Evolutionary conservation across 2,797 vertebrate genomes (phyloP).

Genomic region (Calcarius lapponicus): DNA sequence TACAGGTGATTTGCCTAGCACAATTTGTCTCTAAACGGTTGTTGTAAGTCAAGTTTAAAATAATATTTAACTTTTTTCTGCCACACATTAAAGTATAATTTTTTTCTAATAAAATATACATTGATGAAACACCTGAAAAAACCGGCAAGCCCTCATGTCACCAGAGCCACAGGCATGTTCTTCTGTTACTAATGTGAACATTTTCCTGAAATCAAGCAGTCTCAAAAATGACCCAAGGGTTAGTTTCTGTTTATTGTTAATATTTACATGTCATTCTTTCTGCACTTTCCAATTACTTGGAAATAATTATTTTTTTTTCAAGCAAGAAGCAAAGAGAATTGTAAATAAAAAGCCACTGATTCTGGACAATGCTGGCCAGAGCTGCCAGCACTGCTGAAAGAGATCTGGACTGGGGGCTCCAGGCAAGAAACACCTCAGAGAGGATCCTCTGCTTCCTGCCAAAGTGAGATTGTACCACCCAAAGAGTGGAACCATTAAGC

Average conservation of each 20-base stretch:
- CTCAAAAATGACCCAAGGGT: neutral
- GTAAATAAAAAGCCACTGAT: neutral
- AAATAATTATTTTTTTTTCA: neutral
- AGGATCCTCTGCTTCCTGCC: neutral
- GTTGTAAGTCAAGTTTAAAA: neutral
- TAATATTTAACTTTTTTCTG: neutral
- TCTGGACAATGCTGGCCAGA: neutral
- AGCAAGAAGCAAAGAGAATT: neutral
- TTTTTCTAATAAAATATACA: neutral
- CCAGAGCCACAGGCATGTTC: neutral
- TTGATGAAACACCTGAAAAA: neutral
- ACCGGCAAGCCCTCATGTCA: neutral
- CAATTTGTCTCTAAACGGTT: neutral
- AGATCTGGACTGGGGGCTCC: neutral
- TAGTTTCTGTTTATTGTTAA: neutral
- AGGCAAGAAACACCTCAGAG: neutral
- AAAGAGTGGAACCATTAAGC: neutral
- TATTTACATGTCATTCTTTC: neutral
- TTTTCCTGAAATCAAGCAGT: neutral
- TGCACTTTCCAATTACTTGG: neutral
- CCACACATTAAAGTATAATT: neutral
- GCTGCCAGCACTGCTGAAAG: neutral
- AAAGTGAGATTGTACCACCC: neutral
- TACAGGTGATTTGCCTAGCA: neutral
- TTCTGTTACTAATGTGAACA: neutral